Evolutionary conservation across 2,113 vertebrate species (phyloP).

Genomic region (Grantiella picta): DNA sequence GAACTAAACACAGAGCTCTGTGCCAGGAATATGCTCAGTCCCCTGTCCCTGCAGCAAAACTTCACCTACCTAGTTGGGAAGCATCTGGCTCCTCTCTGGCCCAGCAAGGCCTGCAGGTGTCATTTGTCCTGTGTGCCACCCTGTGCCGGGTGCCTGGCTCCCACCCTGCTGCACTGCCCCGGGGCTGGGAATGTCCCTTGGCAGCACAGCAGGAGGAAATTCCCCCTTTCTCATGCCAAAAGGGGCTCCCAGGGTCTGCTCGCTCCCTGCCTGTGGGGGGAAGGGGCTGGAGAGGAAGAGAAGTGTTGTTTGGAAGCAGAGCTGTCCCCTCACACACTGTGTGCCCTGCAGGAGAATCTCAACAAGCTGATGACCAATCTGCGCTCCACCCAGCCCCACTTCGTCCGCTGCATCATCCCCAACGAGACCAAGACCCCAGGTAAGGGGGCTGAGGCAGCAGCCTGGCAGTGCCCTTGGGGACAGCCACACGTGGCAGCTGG

Average conservation of each 20-base stretch:
- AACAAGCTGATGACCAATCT: constrained; percentile 97
- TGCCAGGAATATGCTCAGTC: not conserved
- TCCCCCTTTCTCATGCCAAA: not conserved
- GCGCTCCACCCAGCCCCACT: constrained; percentile 91
- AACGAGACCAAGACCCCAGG: constrained; percentile 95
- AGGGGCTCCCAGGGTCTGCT: not conserved
- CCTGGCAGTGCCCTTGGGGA: not conserved
- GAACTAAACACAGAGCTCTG: not conserved
- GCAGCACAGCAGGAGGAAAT: not conserved
- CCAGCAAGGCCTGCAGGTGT: not conserved
- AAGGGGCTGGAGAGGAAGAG: not conserved
- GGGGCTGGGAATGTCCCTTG: accelerated
- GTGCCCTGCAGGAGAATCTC: constrained; percentile 85
- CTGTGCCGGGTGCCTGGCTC: not conserved
- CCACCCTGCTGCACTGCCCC: not conserved
- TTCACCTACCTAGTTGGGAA: not conserved
- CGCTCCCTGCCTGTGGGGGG: not conserved
- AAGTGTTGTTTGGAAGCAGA: not conserved
- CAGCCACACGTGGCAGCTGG: not conserved
- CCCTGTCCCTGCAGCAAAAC: not conserved
- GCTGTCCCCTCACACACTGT: not conserved
- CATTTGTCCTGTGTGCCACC: not conserved
- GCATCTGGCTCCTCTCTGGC: not conserved
- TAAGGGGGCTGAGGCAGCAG: not conserved
- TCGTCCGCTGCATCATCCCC: constrained; percentile 93